These are phyloP conservation scores for Gyrodactylus salaris DNA, from an alignment of 1,140 invertebrate species.

Conservation along the genomic window DNA sequence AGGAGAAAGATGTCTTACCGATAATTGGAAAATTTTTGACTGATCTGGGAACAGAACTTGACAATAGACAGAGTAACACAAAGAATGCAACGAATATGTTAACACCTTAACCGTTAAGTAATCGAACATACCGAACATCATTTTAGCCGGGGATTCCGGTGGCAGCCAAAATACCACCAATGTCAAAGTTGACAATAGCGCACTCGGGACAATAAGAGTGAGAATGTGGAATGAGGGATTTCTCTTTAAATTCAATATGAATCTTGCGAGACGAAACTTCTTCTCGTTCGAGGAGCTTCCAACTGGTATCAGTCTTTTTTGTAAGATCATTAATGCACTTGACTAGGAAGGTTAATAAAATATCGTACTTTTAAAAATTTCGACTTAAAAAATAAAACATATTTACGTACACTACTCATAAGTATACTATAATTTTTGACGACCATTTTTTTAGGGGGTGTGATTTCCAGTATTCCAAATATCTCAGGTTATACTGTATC, in stretches of 20 bases:
- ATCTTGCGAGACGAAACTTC: neutral
- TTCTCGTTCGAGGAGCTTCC: neutral
- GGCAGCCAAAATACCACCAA: constrained; percentile 12
- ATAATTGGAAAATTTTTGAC: constrained; percentile 9
- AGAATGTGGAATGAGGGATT: constrained; percentile 10
- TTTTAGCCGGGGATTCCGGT: constrained; percentile 11
- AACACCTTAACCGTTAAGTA: constrained; percentile 7
- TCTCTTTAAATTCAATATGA: neutral
- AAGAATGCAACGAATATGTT: constrained; percentile 11
- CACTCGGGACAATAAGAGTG: constrained; percentile 11
- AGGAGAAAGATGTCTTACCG: constrained; percentile 1
- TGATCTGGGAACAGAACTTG: constrained; percentile 7
- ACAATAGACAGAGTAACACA: constrained; percentile 10
- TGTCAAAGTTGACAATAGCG: constrained; percentile 10
- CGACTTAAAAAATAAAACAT: no score
- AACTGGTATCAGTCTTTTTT: neutral
- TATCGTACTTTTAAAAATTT: no score
- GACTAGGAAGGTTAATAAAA: no score
- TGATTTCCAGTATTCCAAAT: no score
- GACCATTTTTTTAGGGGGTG: no score
- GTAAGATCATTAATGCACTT: neutral
- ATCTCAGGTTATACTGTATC: no score
- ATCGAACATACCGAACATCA: constrained; percentile 9
- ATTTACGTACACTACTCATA: no score
- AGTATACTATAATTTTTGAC: no score